Evolutionary conservation across 1,140 invertebrate species (phyloP).

Genomic region (Bombus huntii): DNA sequence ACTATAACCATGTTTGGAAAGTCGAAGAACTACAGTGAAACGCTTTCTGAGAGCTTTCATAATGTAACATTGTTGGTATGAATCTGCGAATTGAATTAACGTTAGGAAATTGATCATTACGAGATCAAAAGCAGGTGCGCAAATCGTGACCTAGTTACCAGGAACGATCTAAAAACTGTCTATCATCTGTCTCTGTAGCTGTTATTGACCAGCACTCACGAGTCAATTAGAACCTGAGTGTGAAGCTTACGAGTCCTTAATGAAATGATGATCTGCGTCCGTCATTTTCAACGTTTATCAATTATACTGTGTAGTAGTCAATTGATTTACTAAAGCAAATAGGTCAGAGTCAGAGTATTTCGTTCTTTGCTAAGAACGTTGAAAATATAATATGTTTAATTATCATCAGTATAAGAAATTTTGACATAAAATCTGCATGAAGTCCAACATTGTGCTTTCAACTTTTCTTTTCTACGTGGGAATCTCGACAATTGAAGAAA

Average conservation of each 20-base stretch:
- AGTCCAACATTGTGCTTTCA: no score
- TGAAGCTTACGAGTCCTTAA: background rate
- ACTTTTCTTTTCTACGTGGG: no score
- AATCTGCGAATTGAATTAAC: background rate
- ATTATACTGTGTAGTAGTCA: background rate
- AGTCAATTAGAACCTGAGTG: background rate
- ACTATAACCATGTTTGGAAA: no score
- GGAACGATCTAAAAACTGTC: background rate
- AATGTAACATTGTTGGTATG: background rate
- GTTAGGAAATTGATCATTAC: background rate
- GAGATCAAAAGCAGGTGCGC: background rate
- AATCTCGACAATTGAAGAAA: no score
- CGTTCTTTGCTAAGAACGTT: background rate
- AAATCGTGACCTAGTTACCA: background rate
- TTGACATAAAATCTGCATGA: no score
- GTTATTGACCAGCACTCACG: background rate
- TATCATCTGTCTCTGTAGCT: slow-evolving; percentile 5
- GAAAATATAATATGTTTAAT: background rate
- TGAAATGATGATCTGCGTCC: background rate
- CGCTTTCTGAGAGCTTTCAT: background rate
- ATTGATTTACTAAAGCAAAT: background rate
- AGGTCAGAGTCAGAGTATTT: background rate
- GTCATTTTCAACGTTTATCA: slow-evolving; percentile 3
- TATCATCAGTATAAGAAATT: no score
- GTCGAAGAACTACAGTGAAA: no score